Conservation (phyloP, 2,888 invertebrate genomes). For the Dicranocentrus wangi region DNA sequence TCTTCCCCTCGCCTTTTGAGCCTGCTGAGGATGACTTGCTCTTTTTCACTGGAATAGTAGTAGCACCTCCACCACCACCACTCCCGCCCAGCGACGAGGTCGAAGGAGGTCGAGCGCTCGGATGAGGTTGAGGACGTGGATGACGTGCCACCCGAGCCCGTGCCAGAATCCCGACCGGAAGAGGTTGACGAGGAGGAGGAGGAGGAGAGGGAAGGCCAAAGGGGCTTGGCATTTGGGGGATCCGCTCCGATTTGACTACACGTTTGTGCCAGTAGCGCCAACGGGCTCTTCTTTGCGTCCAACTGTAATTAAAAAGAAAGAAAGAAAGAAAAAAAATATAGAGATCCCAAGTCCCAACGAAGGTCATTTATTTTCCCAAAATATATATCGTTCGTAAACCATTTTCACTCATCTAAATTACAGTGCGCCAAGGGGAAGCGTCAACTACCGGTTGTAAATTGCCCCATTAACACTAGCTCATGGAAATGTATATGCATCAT, state of each 20-base stretch:
- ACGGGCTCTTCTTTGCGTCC: constrained; percentile 96
- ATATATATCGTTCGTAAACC: no score
- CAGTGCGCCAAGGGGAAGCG: no score
- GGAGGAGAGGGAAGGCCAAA: constrained; percentile 74
- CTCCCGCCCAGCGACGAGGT: constrained; percentile 55
- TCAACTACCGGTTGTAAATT: no score
- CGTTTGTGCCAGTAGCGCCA: constrained; percentile 95
- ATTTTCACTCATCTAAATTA: no score
- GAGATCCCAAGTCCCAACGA: no score
- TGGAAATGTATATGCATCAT: no score
- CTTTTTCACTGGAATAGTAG: constrained; percentile 5
- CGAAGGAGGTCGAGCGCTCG: constrained; percentile 54
- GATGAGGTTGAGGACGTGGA: constrained; percentile 36
- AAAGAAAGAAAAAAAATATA: not conserved
- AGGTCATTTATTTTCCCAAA: no score
- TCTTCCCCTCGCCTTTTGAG: constrained; percentile 38
- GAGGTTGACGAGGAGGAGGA: constrained; percentile 70
- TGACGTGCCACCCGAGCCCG: constrained; percentile 21
- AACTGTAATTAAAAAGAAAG: constrained; percentile 78
- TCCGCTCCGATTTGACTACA: constrained; percentile 98
- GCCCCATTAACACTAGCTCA: no score
- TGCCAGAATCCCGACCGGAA: constrained; percentile 39
- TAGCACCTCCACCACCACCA: constrained; percentile 18
- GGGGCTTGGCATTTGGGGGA: constrained; percentile 82
- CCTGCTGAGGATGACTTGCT: constrained; percentile 4